Evolutionary conservation across 35 echinoderm and acorn worm species (phyloP), one percentile per base, ranked within the genome.

Genomic region (Strongylocentrotus purpuratus): DNA sequence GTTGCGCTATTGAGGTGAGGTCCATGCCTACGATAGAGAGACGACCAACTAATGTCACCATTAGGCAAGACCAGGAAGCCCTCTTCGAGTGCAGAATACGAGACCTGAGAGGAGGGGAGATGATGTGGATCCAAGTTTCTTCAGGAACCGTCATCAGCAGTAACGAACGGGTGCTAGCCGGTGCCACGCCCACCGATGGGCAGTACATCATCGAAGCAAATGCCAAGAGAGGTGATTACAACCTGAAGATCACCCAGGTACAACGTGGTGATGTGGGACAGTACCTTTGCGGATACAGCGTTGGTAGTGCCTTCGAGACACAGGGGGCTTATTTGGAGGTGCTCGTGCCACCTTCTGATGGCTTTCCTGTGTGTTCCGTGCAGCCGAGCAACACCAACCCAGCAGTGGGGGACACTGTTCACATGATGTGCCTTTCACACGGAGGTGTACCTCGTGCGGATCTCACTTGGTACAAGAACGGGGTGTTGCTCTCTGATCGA

Each of bases 401-500:
- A 14, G 91, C 48, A 14, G 91, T 58, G 15, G 91, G 91, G 25
- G 46, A 93, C 45, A 58, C 45, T n/a, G 91, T 93, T 31, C 45
- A 93, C 2, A 18, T 93, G 2, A 32, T 58, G 45, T 93, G 91
- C 28, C 32, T 93, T 33, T 93, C 91, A 46, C 45, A 93, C n/a
- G 46, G 48, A 58, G 91, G 91, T 93, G 31, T 46, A 93, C 91
- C 91, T 6, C 91, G 12, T 31, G 91, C 91, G n/a, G n/a, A 25
- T 31, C 91, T 93, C 31, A 32, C 48, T 28, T 93, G 91, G 91
- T 89, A 45, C 14, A 89, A 93, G 48, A 58, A 93, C 11, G 46
- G 48, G 14, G n/a, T 5, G 46, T 31, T 11, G 46, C 33, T 45
- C 25, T 45, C 48, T 22, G 46, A 55, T 58, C 31, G 91, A 48